Evolutionary conservation across 2,113 vertebrate species (phyloP), one percentile per base, ranked within the genome.

Genomic region (Clarias macrocephalus): DNA sequence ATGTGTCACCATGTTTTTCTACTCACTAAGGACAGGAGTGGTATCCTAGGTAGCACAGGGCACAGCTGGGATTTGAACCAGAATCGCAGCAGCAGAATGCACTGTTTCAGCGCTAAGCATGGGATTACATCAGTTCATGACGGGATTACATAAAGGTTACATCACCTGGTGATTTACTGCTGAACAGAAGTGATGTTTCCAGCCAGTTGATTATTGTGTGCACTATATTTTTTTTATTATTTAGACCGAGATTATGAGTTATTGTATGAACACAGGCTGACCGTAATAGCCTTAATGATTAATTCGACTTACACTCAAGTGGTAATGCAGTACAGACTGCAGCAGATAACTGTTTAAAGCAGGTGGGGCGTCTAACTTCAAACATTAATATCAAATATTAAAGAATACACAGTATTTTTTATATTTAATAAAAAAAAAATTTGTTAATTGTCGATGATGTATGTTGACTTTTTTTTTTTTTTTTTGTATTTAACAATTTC

Each of bases 51-150:
- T 21, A 33, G 56, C 1, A 80, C 56, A 62, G 19, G 11, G 30
- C 57, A 37, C 79, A 23, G 62, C 18, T 80, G 79, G 79, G 57
- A 80, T 80, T 80, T 80, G 57, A 80, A 57, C 52, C 52, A 28
- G 13, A 28, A 18, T 56, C 75, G 25, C 52, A 79, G 77, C 16
- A 80, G 77, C 56, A 59, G 77, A 59, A 21, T 59, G 54, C 9
- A 33, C 54, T 21, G 6, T 80, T 80, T 80, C 57, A 80, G 28
- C 23, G 30, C 4, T 33, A 13, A 80, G 28, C 56, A 21, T 37
- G 28, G 19, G 28, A 60, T 80, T 59, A 37, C 79, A 80, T 80
- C 79, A 80, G 21, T 37, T 5, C 30, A 25, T 81, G 79, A 25
- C 21, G 0, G 79, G 79, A 42, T 37, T 23, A 60, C 56, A 33